Percentiles rank a stretch among this genome's conserved stretches.
These are phyloP conservation scores for Bradypus variegatus DNA, from an alignment of 2,797 vertebrate genomes.

Conservation along the genomic window DNA sequence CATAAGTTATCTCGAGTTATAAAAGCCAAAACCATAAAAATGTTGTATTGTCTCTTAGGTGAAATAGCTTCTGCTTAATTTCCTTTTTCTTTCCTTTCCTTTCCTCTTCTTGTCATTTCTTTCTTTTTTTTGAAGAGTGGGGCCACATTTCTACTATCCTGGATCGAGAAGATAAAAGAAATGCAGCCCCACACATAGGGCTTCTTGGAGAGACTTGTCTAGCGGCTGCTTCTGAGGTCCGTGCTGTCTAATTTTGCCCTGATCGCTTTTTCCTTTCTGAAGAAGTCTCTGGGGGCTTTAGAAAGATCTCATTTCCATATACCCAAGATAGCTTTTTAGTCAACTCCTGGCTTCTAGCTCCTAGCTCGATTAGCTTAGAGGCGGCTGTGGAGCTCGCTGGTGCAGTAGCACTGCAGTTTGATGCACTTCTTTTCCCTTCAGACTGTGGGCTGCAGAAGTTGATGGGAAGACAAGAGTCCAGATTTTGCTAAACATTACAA, in stretches of 20 bases:
- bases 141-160: background rate
- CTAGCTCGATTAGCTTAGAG: background rate
- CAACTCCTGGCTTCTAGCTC: background rate
- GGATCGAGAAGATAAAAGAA: background rate
- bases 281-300: background rate
- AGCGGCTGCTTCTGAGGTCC: constrained; percentile 7
- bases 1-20: constrained; percentile 66
- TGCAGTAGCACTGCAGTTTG: background rate
- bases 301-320: constrained; percentile 40
- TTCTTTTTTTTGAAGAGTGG: background rate
- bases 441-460: background rate
- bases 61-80: constrained; percentile 15
- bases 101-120: background rate
- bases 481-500: background rate
- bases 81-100: background rate
- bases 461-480: background rate
- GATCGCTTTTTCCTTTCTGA: background rate
- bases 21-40: constrained; percentile 51
- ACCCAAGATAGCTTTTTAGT: background rate
- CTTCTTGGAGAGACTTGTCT: background rate
- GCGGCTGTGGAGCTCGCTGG: background rate
- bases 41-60: constrained; percentile 42
- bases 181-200: background rate
- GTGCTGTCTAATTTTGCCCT: constrained; percentile 36
- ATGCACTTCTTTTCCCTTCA: background rate